Percentiles rank a stretch among this genome's conserved stretches.
phyloP scores from a whole-genome alignment of 23 tunicate genomes.

The Pegea sp. region DNA sequence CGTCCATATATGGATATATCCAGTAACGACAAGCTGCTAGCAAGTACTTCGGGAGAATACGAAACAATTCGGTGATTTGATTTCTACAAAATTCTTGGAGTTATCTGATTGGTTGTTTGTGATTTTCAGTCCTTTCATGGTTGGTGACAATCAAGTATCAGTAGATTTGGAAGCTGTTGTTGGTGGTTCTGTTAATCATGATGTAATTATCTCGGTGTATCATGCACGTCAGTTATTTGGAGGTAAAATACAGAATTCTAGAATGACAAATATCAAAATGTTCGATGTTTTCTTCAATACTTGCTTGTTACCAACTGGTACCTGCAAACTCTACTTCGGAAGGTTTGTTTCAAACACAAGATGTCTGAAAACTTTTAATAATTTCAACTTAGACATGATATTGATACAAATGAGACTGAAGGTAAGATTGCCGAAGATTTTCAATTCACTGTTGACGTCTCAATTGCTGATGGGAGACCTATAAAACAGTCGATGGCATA shows the following conservation, averaged over 20 bases:
- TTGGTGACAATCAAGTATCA: slow-evolving; percentile 22
- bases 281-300: slow-evolving; percentile 82
- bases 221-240: slow-evolving; percentile 90
- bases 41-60: slow-evolving; percentile 54
- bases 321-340: slow-evolving; percentile 37
- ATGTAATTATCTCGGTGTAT: slow-evolving; percentile 29
- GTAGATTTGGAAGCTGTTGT: slow-evolving; percentile 38
- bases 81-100: too few relatives aligned
- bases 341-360: slow-evolving; percentile 33
- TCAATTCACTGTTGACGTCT: slow-evolving; percentile 40
- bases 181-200: slow-evolving; percentile 26
- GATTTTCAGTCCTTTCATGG: slow-evolving; percentile 23
- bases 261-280: slow-evolving; percentile 65
- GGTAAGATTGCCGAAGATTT: slow-evolving; percentile 72
- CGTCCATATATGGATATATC: slow-evolving; percentile 64
- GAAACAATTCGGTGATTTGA: slow-evolving; percentile 44
- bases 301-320: slow-evolving; percentile 52
- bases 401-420: slow-evolving; percentile 79
- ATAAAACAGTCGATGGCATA: too few relatives aligned
- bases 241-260: slow-evolving; percentile 52
- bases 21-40: slow-evolving; percentile 29
- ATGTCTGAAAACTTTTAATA: neutral
- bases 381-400: slow-evolving; percentile 32
- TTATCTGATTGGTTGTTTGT: neutral
- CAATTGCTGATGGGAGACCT: too few relatives aligned